Conservation (phyloP, 2,888 invertebrate genomes). For the Strigamia maritima region DNA sequence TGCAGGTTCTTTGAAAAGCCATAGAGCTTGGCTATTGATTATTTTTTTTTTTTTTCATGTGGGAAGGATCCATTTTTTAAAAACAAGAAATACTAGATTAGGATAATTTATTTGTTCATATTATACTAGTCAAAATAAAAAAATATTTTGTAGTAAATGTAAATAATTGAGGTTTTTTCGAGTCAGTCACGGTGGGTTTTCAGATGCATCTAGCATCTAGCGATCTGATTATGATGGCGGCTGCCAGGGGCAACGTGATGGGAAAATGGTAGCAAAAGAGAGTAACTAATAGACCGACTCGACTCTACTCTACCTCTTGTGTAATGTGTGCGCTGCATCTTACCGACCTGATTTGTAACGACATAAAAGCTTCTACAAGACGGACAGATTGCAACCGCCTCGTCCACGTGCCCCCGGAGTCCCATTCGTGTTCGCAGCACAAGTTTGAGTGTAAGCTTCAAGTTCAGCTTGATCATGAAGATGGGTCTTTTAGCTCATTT, state of each 20-base stretch:
- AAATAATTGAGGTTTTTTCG: background rate
- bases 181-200: background rate
- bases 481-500: constrained; percentile 16
- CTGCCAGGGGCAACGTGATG: constrained; percentile 25
- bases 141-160: too few relatives aligned
- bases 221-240: constrained; percentile 17
- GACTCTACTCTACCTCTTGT: constrained; percentile 4
- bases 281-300: constrained; percentile 29
- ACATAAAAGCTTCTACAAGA: constrained; percentile 29
- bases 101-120: background rate
- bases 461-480: background rate
- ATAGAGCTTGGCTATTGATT: constrained; percentile 25
- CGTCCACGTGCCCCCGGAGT: constrained; percentile 26
- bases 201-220: background rate
- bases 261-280: background rate
- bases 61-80: background rate
- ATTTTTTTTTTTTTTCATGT: background rate
- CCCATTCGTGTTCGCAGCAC: constrained; percentile 22
- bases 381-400: constrained; percentile 32
- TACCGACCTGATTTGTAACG: constrained; percentile 25
- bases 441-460: constrained; percentile 28
- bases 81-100: background rate
- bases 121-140: too few relatives aligned
- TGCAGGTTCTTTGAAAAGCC: constrained; percentile 32
- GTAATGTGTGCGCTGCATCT: constrained; percentile 31